A percentile compares a stretch with the other conserved stretches of the same genome.
Conservation (phyloP, 1,140 invertebrate genomes). For the Parapsyche elsis region DNA sequence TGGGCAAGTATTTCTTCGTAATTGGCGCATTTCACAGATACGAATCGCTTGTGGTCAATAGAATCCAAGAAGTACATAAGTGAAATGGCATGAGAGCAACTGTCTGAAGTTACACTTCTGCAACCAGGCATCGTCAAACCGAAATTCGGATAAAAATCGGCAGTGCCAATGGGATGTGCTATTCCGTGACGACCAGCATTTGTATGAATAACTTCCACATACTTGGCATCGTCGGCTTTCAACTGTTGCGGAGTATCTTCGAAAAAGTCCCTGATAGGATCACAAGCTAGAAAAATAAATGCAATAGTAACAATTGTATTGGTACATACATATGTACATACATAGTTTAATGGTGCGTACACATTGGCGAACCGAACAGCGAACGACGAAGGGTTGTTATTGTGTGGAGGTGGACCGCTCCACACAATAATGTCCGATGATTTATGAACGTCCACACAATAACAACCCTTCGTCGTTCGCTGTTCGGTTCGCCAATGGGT, state of each 20-base stretch:
- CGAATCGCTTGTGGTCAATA: conserved; percentile 21
- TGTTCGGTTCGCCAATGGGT: too few species aligned
- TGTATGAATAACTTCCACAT: conserved; percentile 80
- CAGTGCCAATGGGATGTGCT: conserved; percentile 69
- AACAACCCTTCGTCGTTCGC: too few species aligned
- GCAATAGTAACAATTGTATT: not conserved
- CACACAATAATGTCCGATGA: too few species aligned
- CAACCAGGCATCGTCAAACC: conserved; percentile 73
- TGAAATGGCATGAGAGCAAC: conserved; percentile 62
- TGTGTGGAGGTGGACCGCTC: too few species aligned
- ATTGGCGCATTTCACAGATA: conserved; percentile 1
- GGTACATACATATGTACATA: conserved; percentile 15
- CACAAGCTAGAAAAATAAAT: conserved; percentile 27
- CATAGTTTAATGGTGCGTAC: too few species aligned
- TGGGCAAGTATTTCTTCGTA: not conserved
- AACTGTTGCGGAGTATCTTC: not conserved
- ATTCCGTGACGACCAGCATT: conserved; percentile 70
- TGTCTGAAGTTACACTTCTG: not conserved
- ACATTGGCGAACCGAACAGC: too few species aligned
- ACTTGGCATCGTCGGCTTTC: conserved; percentile 66
- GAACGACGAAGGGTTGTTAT: too few species aligned
- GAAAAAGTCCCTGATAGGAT: conserved; percentile 42
- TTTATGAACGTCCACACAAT: too few species aligned
- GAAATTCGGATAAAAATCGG: conserved; percentile 79
- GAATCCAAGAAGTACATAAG: conserved; percentile 65